Evolutionary conservation across 2,888 invertebrate species (phyloP).

Genomic region (Synergus umbraculus): DNA sequence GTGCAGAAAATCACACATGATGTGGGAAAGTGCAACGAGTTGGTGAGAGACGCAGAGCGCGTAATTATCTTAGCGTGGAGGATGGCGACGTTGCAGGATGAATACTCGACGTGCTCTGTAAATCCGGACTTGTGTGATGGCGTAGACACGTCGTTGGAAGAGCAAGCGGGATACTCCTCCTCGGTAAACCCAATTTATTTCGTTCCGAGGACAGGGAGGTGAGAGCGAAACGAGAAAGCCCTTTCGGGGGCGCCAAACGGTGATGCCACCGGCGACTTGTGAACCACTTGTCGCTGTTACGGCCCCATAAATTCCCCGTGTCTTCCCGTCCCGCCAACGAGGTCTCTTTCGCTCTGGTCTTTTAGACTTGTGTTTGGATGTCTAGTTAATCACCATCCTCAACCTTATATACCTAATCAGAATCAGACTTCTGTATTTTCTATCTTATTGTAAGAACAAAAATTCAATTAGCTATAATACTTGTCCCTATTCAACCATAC

Average conservation of each 20-base stretch:
- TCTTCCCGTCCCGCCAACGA: slow-evolving; percentile 61
- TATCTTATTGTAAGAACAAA: neutral
- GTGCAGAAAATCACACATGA: slow-evolving; percentile 44
- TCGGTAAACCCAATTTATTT: slow-evolving; percentile 75
- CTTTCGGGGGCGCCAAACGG: slow-evolving; percentile 79
- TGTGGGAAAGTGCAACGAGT: slow-evolving; percentile 42
- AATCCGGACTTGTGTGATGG: slow-evolving; percentile 45
- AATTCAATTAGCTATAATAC: no score
- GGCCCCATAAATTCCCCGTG: slow-evolving; percentile 80
- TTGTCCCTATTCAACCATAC: no score
- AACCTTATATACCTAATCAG: slow-evolving; percentile 56
- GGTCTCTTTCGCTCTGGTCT: slow-evolving; percentile 57
- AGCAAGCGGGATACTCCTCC: slow-evolving; percentile 54
- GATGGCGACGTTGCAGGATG: slow-evolving; percentile 36
- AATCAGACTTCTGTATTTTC: slow-evolving; percentile 52
- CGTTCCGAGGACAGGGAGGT: slow-evolving; percentile 68
- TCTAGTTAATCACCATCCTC: slow-evolving; percentile 65
- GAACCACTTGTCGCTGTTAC: slow-evolving; percentile 83
- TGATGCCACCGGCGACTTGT: slow-evolving; percentile 81
- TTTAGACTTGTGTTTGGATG: slow-evolving; percentile 66
- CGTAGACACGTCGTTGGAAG: slow-evolving; percentile 51
- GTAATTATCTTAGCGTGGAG: slow-evolving; percentile 54
- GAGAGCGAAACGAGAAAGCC: slow-evolving; percentile 69
- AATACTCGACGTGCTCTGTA: slow-evolving; percentile 42
- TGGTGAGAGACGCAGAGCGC: slow-evolving; percentile 42